These are phyloP conservation scores for Olivierus martensii DNA, from an alignment of 1,140 invertebrate species.

Conservation along the genomic window DNA sequence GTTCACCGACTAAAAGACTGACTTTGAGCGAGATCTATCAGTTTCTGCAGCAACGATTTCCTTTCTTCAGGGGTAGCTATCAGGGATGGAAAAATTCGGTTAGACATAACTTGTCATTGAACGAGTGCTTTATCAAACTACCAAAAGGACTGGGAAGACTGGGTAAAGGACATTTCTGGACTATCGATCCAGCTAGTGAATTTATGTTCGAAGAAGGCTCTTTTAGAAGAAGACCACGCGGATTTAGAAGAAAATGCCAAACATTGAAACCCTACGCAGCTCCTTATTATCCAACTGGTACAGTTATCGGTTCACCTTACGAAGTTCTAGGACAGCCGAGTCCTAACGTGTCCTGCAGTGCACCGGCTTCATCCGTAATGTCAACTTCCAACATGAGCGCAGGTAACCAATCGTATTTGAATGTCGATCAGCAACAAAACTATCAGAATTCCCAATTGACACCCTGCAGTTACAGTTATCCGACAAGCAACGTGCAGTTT, in stretches of 20 bases:
- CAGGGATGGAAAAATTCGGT: conserved; percentile 99
- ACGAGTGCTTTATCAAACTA: conserved; percentile 94
- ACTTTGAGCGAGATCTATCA: conserved; percentile 84
- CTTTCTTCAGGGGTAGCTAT: conserved; percentile 88
- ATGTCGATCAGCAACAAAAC: too few species aligned
- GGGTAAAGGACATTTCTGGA: conserved; percentile 97
- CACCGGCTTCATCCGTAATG: too few species aligned
- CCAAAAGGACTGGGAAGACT: conserved; percentile 75
- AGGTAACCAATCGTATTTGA: too few species aligned
- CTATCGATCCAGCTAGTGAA: conserved; percentile 86
- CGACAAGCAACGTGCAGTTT: too few species aligned
- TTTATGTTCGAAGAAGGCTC: conserved; percentile 97
- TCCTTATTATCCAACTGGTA: not conserved
- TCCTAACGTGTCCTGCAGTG: too few species aligned
- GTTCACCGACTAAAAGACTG: conserved; percentile 66
- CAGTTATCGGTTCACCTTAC: too few species aligned
- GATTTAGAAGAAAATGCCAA: conserved; percentile 80
- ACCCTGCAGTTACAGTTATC: too few species aligned
- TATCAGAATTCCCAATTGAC: too few species aligned
- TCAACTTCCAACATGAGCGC: too few species aligned
- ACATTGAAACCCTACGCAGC: conserved; percentile 38
- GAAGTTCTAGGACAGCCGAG: too few species aligned
- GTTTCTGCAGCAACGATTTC: conserved; percentile 69
- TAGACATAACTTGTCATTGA: conserved; percentile 86
- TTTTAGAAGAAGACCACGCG: conserved; percentile 72